phyloP scores from a whole-genome alignment of 92 coral and sea anemone genomes.

The Ricordea florida region DNA sequence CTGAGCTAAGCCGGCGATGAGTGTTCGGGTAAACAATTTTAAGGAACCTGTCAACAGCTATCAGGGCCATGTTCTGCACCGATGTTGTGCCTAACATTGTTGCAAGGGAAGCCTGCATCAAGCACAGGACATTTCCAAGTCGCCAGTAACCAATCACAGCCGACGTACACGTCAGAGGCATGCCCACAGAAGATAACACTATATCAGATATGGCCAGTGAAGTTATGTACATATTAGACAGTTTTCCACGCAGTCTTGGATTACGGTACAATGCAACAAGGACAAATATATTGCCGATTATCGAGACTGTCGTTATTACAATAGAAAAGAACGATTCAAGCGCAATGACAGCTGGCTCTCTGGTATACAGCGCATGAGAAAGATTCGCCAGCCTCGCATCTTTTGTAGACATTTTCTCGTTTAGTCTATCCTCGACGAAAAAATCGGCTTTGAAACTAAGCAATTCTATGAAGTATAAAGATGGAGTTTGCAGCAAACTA shows the following conservation, averaged over 20 bases:
- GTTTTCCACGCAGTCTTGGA: constrained; percentile 32
- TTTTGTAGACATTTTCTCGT: background rate
- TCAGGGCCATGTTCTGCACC: constrained; percentile 16
- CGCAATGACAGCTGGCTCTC: background rate
- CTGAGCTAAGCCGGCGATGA: constrained; percentile 30
- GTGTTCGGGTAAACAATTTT: constrained; percentile 36
- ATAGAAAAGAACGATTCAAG: constrained; percentile 2
- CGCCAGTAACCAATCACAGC: constrained; percentile 39
- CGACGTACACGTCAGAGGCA: constrained; percentile 38
- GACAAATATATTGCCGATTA: constrained; percentile 47
- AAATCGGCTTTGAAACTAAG: too few relatives aligned
- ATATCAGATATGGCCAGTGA: constrained; percentile 43
- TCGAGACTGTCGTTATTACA: background rate
- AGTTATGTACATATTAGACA: constrained; percentile 35
- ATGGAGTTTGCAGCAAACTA: too few relatives aligned
- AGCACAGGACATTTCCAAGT: constrained; percentile 26
- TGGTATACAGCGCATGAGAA: background rate
- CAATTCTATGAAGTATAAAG: too few relatives aligned
- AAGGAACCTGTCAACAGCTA: constrained; percentile 42
- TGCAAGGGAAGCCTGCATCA: constrained; percentile 42
- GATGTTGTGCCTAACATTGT: constrained; percentile 49
- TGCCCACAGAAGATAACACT: constrained; percentile 12
- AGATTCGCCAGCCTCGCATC: background rate
- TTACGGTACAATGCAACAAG: constrained; percentile 44
- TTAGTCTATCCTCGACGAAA: background rate